phyloP scores from a whole-genome alignment of 53 echinoderm and acorn worm species.

The Paelopatides confundens region DNA sequence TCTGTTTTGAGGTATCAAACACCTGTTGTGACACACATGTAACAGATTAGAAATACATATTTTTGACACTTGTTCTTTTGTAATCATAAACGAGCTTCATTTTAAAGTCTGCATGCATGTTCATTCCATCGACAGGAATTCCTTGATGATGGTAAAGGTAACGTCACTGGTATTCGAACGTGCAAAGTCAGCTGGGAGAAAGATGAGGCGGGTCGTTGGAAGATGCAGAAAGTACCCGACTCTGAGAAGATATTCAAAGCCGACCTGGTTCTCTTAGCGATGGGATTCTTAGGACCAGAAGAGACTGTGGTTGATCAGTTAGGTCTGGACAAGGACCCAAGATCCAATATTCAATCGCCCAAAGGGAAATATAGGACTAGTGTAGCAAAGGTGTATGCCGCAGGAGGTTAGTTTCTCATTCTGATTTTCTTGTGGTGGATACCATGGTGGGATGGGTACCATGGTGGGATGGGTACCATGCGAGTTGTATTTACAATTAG shows the following conservation, averaged over 20 bases:
- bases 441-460: no score
- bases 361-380: slow-evolving; percentile 87
- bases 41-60: no score
- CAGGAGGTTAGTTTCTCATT: slow-evolving; percentile 78
- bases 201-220: slow-evolving; percentile 77
- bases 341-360: slow-evolving; percentile 88
- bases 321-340: slow-evolving; percentile 82
- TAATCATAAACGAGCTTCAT: no score
- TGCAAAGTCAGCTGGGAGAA: slow-evolving; percentile 82
- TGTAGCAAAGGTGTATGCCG: slow-evolving; percentile 84
- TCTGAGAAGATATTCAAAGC: slow-evolving; percentile 90
- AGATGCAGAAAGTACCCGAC: slow-evolving; percentile 89
- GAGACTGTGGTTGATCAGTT: slow-evolving; percentile 78
- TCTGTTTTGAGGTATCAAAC: no score
- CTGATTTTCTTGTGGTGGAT: background rate
- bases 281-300: slow-evolving; percentile 99
- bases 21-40: no score
- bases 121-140: slow-evolving; percentile 70
- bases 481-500: no score
- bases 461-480: no score
- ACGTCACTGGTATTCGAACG: slow-evolving; percentile 89
- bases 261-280: slow-evolving; percentile 93
- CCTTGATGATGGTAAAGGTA: slow-evolving; percentile 87
- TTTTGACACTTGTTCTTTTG: no score
- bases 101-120: no score